phyloP scores from a whole-genome alignment of 2,888 invertebrate species.

The Hypsopygia costalis region DNA sequence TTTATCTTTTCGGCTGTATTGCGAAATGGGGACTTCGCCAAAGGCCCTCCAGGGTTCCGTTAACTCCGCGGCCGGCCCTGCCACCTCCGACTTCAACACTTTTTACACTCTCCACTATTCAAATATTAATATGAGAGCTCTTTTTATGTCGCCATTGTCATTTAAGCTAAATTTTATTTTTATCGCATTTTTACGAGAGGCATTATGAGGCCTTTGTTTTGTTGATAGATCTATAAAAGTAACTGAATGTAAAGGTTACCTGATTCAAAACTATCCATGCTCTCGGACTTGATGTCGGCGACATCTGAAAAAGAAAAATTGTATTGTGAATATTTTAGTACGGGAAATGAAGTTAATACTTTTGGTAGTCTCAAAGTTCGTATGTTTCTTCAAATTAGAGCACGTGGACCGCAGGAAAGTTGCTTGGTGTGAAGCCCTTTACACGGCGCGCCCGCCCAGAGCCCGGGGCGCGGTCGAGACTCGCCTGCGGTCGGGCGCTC shows the following conservation, averaged over 20 bases:
- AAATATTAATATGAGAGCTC: slow-evolving; percentile 63
- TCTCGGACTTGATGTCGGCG: slow-evolving; percentile 68
- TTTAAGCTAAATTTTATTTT: slow-evolving; percentile 42
- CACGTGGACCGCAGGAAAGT: slow-evolving; percentile 36
- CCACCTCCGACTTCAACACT: slow-evolving; percentile 60
- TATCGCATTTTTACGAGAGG: slow-evolving; percentile 25
- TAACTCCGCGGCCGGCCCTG: slow-evolving; percentile 63
- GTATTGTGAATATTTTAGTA: slow-evolving; percentile 10
- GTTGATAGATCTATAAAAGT: slow-evolving; percentile 11
- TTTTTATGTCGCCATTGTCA: slow-evolving; percentile 31
- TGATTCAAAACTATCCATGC: slow-evolving; percentile 74
- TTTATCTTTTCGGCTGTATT: slow-evolving; percentile 79
- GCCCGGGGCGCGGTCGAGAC: slow-evolving; percentile 46
- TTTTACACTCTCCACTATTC: slow-evolving; percentile 68
- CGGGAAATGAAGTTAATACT: background rate
- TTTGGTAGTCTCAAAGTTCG: slow-evolving; percentile 20
- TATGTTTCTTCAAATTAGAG: slow-evolving; percentile 28
- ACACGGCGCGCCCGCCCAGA: slow-evolving; percentile 10
- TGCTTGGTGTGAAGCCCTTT: slow-evolving; percentile 25
- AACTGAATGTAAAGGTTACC: slow-evolving; percentile 44
- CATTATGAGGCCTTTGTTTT: slow-evolving; percentile 24
- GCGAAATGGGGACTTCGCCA: slow-evolving; percentile 68
- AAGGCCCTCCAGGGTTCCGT: slow-evolving; percentile 76
- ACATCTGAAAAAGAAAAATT: slow-evolving; percentile 57
- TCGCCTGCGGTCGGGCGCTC: slow-evolving; percentile 48